Conservation (phyloP, 2,113 vertebrate genomes). For the Cariama cristata region DNA sequence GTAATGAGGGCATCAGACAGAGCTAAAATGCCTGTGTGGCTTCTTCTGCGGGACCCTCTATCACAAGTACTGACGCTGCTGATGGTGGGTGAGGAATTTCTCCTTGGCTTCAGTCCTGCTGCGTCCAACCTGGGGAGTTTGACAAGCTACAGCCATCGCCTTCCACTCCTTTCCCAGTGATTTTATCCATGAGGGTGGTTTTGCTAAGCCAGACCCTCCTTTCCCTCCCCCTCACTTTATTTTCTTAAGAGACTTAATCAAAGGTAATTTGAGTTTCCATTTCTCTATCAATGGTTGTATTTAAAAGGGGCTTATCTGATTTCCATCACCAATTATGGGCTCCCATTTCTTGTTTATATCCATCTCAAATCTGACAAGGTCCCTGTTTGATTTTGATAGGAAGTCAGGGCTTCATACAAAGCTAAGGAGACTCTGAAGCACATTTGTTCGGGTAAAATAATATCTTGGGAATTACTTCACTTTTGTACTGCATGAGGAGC, state of each 20-base stretch:
- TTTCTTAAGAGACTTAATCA: conserved; percentile 84
- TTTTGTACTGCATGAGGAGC: conserved; percentile 63
- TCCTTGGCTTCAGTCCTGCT: conserved; percentile 59
- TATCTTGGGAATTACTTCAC: conserved; percentile 76
- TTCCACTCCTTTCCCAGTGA: conserved; percentile 23
- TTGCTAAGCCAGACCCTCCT: conserved; percentile 14
- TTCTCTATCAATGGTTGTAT: conserved; percentile 84
- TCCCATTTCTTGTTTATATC: conserved; percentile 86
- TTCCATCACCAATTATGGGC: conserved; percentile 83
- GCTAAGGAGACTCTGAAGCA: conserved; percentile 71
- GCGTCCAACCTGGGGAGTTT: conserved; percentile 36
- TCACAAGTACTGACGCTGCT: not conserved
- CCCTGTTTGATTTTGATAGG: conserved; percentile 79
- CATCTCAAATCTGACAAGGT: conserved; percentile 77
- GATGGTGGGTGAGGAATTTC: not conserved
- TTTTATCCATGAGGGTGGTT: conserved; percentile 53
- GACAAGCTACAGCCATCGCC: conserved; percentile 26
- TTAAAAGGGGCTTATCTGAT: conserved; percentile 85
- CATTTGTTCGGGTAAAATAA: conserved; percentile 83
- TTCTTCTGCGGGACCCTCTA: not conserved
- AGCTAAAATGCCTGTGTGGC: not conserved
- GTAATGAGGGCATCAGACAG: not conserved
- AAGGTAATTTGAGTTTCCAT: conserved; percentile 82
- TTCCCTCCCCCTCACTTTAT: conserved; percentile 67
- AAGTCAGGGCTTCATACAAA: conserved; percentile 77